Base-by-base conservation (phyloP, 2,888 invertebrate genomes). In the Galerucella pusilla region DNA sequence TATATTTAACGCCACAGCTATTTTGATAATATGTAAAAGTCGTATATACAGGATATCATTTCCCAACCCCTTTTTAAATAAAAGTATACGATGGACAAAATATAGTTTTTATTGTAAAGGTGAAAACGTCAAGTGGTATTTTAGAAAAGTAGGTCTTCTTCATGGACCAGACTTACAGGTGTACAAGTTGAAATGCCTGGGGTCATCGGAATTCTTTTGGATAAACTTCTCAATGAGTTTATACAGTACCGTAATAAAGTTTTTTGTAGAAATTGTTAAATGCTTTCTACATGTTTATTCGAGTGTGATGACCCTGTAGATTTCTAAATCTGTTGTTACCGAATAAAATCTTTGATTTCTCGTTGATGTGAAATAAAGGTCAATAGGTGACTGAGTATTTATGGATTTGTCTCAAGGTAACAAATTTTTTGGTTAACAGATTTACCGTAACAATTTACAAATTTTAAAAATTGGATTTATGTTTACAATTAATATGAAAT, bases 81-180 rank as follows among this genome's bases (percentile, higher is more conserved):
- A 6, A 35, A 35, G 35, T 35, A 7, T 35, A 5, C 11, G 49
- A 49, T 52, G 14, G 14, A 52, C 0, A 52, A 52, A 14, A 14
- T 1, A n/a, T n/a, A n/a, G n/a, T n/a, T n/a, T 46, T 4, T 59
- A 59, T 45, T 12, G 45, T 45, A n/a, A 16, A 67, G 20, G 45
- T 60, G 54, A 16, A 68, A 42, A 68, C 20, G 25, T 69, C 35
- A 54, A 46, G 60, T 46, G 70, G 59, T 42, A 74, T 74, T 75
- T 74, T 77, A 69, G 25, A 77, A 71, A 80, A 79, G 75, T 80
- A 77, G 80, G 80, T 79, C 78, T 78, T 71, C 69, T 61, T 71
- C 68, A 68, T 65, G 12, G 64, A 65, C 64, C 16, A 65, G 46
- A 66, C 66, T 68, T 71, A 80, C 80, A 79, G 79, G 79, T 80